Evolutionary conservation across 2,797 vertebrate species (phyloP).

Genomic region (Dromococcyx pavoninus): DNA sequence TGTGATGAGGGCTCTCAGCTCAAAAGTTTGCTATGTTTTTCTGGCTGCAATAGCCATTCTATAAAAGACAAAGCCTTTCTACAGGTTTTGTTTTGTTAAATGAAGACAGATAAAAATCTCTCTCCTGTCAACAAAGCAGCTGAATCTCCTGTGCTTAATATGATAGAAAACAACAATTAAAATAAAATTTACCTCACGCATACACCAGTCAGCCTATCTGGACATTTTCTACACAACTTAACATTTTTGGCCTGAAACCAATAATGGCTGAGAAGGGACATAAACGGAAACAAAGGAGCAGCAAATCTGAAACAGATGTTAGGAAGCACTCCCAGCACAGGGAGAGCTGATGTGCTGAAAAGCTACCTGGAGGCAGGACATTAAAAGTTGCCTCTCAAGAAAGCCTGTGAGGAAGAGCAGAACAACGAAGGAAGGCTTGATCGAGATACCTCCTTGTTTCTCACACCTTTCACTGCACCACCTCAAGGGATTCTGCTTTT

Average conservation of each 20-base stretch:
- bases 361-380: constrained; percentile 34
- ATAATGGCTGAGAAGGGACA: constrained; percentile 34
- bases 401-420: neutral
- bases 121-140: neutral
- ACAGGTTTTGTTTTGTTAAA: neutral
- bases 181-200: constrained; percentile 19
- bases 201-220: neutral
- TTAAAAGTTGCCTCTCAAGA: constrained; percentile 17
- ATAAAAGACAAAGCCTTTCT: neutral
- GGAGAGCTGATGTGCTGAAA: constrained; percentile 63
- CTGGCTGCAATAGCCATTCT: neutral
- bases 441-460: neutral
- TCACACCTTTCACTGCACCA: neutral
- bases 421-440: neutral
- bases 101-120: constrained; percentile 7
- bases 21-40: neutral
- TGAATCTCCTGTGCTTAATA: neutral
- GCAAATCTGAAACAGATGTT: constrained; percentile 69
- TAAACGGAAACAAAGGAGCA: constrained; percentile 55
- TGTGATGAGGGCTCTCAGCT: neutral
- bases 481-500: neutral
- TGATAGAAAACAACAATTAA: constrained; percentile 43
- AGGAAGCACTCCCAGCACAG: constrained; percentile 39
- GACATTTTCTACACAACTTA: constrained; percentile 20
- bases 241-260: constrained; percentile 41